These are phyloP conservation scores for Mastacembelus armatus DNA, from an alignment of 2,797 vertebrate species.

Conservation along the genomic window DNA sequence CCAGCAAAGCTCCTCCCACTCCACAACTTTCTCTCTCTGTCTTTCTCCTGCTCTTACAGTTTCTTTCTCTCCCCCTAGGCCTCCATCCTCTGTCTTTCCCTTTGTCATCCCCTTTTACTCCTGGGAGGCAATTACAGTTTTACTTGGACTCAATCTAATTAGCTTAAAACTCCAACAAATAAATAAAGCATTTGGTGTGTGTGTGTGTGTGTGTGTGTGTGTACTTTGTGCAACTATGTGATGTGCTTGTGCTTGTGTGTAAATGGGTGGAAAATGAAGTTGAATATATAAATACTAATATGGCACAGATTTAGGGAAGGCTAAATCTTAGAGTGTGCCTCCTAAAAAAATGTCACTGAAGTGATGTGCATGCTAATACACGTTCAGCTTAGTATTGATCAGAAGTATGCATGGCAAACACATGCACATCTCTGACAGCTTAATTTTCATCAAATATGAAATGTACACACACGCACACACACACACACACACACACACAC, in stretches of 20 bases:
- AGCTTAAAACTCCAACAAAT: slow-evolving; percentile 83
- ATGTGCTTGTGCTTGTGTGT: slow-evolving; percentile 39
- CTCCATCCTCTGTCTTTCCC: slow-evolving; percentile 50
- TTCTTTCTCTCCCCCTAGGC: slow-evolving; percentile 52
- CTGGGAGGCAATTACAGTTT: slow-evolving; percentile 86
- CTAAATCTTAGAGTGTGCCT: slow-evolving; percentile 44
- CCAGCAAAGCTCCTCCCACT: slow-evolving; percentile 27
- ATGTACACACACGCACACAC: slow-evolving; percentile 28
- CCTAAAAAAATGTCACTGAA: slow-evolving; percentile 28
- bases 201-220: slow-evolving; percentile 30
- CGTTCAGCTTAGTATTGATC: slow-evolving; percentile 46
- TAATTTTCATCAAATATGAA: slow-evolving; percentile 65
- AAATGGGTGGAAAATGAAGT: slow-evolving; percentile 70
- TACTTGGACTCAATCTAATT: slow-evolving; percentile 84
- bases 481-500: slow-evolving; percentile 13
- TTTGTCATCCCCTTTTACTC: slow-evolving; percentile 76
- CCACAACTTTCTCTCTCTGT: slow-evolving; percentile 43
- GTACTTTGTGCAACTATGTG: slow-evolving; percentile 48
- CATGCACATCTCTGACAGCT: slow-evolving; percentile 49
- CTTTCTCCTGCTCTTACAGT: slow-evolving; percentile 38
- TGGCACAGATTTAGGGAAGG: slow-evolving; percentile 61
- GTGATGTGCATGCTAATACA: background rate
- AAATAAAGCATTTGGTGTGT: slow-evolving; percentile 78
- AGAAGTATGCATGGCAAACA: slow-evolving; percentile 25
- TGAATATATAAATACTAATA: slow-evolving; percentile 82